Conservation (phyloP, 2,113 vertebrate species). For the Calonectris borealis region DNA sequence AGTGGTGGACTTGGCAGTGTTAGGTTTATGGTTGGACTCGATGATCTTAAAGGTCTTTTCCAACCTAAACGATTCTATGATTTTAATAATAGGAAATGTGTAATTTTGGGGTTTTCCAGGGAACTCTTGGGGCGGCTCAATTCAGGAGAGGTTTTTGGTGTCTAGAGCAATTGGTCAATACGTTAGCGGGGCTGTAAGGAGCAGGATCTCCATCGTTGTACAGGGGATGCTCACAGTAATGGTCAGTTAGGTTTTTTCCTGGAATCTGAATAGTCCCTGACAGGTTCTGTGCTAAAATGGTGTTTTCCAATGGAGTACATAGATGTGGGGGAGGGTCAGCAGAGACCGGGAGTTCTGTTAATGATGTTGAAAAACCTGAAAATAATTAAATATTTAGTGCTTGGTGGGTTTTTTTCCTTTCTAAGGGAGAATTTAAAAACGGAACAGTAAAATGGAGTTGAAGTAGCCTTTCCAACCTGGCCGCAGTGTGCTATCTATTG, state of each 20-base stretch:
- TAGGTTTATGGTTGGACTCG: neutral
- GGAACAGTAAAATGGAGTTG: neutral
- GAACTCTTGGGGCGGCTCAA: accelerated
- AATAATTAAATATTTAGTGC: neutral
- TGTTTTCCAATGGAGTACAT: neutral
- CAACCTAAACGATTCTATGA: neutral
- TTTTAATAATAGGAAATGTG: neutral
- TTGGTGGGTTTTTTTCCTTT: neutral
- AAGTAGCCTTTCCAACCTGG: neutral
- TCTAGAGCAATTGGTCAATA: neutral
- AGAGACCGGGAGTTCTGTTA: neutral
- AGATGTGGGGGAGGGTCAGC: neutral
- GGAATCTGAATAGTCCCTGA: neutral
- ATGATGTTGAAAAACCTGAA: neutral
- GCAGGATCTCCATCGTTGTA: neutral
- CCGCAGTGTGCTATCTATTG: neutral
- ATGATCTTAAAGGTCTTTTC: neutral
- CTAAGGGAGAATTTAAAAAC: neutral
- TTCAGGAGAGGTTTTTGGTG: neutral
- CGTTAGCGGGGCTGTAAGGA: neutral
- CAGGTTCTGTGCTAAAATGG: neutral
- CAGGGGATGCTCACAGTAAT: neutral
- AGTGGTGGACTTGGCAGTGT: no score
- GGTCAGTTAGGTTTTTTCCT: neutral
- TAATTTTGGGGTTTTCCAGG: neutral